Evolutionary conservation across 2,797 vertebrate species (phyloP).

Genomic region (Clarias platycephalus): DNA sequence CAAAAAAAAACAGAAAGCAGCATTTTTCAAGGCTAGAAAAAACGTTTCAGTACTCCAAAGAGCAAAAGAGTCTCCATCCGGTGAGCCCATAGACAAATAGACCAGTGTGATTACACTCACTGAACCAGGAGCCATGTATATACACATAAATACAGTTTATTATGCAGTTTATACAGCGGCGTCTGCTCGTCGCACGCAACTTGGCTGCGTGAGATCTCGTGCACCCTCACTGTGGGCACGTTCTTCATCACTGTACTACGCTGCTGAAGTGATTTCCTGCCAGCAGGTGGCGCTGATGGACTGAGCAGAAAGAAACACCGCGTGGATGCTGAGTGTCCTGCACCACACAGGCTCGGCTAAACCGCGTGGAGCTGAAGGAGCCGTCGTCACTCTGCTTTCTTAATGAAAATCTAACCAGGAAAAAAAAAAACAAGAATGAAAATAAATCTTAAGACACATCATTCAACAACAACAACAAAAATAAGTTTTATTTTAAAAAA

Average conservation of each 20-base stretch:
- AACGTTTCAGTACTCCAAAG: slow-evolving; percentile 42
- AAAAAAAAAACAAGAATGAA: neutral
- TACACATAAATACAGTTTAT: slow-evolving; percentile 70
- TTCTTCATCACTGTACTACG: slow-evolving; percentile 40
- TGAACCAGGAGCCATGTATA: slow-evolving; percentile 65
- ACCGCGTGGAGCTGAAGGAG: slow-evolving; percentile 61
- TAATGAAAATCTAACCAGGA: slow-evolving; percentile 78
- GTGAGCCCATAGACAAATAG: slow-evolving; percentile 48
- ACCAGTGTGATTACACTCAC: slow-evolving; percentile 69
- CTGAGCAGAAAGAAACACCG: slow-evolving; percentile 52
- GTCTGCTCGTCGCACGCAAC: slow-evolving; percentile 38
- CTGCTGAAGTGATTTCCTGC: slow-evolving; percentile 57
- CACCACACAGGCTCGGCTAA: slow-evolving; percentile 48
- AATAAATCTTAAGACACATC: neutral
- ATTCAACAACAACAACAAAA: neutral
- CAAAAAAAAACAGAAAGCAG: slow-evolving; percentile 58
- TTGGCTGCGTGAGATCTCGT: slow-evolving; percentile 9
- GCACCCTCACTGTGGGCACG: neutral
- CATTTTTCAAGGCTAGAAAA: slow-evolving; percentile 61
- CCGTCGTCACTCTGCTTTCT: slow-evolving; percentile 75
- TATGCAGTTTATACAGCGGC: slow-evolving; percentile 56
- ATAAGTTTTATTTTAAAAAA: too few species aligned
- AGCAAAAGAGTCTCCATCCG: slow-evolving; percentile 42
- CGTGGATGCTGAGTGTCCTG: slow-evolving; percentile 42
- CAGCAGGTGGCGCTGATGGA: slow-evolving; percentile 62